Base-by-base conservation (phyloP, 2,888 invertebrate species). In the Trissolcus brochymenae region DNA sequence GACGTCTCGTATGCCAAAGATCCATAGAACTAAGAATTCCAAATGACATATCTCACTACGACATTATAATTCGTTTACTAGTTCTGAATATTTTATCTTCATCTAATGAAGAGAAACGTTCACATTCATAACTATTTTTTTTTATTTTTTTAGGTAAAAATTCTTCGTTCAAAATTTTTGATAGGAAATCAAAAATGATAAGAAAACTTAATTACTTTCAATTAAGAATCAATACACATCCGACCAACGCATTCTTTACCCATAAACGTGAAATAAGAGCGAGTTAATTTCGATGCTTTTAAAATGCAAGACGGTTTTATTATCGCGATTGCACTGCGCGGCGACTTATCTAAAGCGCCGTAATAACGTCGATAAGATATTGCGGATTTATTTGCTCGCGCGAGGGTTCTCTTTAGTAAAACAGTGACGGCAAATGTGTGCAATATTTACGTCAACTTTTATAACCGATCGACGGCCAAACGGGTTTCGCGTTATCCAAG, bases 361-460 rank as follows among this genome's bases (percentile, higher is more conserved):
- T 35, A 71, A 71, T 71, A 64, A 64, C 35, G 64, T 19, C 59
- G 64, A 72, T 72, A 72, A 72, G 64, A 72, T 72, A 65, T 16
- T 6, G 51, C 62, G 57, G 53, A 71, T 62, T 64, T 64, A 71
- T 71, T 71, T 66, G 46, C 51, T 13, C 49, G 55, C 35, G 14
- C 9, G 41, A 57, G 51, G 57, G 14, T 29, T 56, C 50, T 50
- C 64, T 53, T 40, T 49, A 21, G 56, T 19, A 41, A 25, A 62
- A 71, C 21, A 17, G 55, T 25, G 59, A 72, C 29, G 53, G 59
- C 49, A 53, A 64, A 21, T 65, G 59, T 65, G 54, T 60, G 25
- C 59, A 65, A 72, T 65, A 49, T 72, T 64, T 54, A 46, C 49
- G 65, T 72, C 72, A 54, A 54, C 65, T 65, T 72, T 65, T 65